phyloP scores from a whole-genome alignment of 2,113 vertebrate genomes.

The Lagopus leucura region DNA sequence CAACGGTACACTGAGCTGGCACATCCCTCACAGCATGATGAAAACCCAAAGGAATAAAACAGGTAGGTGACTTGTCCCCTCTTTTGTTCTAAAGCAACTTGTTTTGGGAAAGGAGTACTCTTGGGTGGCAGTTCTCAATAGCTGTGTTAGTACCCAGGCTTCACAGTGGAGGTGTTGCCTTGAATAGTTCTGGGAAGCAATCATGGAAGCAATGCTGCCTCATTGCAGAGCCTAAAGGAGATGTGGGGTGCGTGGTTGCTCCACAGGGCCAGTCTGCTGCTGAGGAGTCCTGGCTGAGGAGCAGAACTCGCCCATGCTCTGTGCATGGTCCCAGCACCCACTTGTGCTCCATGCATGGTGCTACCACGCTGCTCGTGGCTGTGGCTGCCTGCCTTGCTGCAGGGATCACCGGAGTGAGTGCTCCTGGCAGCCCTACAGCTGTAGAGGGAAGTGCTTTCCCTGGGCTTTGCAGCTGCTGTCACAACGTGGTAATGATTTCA shows the following conservation, averaged over 20 bases:
- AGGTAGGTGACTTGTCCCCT: not conserved
- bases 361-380: rapidly evolving
- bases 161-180: not conserved
- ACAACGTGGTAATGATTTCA: conserved; percentile 22
- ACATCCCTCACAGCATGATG: rapidly evolving
- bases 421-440: not conserved
- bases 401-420: not conserved
- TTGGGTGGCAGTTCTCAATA: not conserved
- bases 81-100: not conserved
- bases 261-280: too few relatives aligned
- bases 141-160: not conserved
- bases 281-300: not conserved
- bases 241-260: not conserved
- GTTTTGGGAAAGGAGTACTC: not conserved
- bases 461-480: conserved; percentile 27
- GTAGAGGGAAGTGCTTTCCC: not conserved
- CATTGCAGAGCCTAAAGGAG: not conserved
- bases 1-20: not conserved
- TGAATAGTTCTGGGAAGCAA: not conserved
- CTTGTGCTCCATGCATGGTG: not conserved
- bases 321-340: too few relatives aligned
- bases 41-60: not conserved
- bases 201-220: not conserved
- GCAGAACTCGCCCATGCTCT: too few relatives aligned
- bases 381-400: rapidly evolving